Percentiles rank a stretch among this genome's conserved stretches.
Evolutionary conservation across 2,797 vertebrate genomes (phyloP).

Genomic region (Cossypha polioptera): DNA sequence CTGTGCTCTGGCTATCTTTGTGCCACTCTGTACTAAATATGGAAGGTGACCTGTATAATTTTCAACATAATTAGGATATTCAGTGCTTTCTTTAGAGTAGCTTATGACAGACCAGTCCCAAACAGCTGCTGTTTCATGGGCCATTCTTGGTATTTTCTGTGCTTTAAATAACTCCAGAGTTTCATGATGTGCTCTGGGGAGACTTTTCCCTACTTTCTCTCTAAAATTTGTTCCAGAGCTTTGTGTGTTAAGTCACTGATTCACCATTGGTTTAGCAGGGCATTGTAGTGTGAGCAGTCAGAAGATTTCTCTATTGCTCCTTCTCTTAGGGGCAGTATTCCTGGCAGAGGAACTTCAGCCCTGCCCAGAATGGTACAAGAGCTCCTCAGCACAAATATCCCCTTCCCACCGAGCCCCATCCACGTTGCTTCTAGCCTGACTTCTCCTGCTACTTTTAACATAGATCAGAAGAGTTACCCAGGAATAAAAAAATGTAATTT

Average conservation of each 20-base stretch:
- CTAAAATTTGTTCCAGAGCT: neutral
- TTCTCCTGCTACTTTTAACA: neutral
- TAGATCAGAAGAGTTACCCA: neutral
- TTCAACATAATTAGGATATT: conserved; percentile 12
- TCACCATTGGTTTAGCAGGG: neutral
- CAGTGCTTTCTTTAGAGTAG: conserved; percentile 33
- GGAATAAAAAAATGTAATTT: accelerated
- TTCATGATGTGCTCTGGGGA: neutral
- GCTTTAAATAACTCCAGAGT: conserved; percentile 28
- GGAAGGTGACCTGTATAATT: conserved; percentile 40
- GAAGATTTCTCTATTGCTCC: neutral
- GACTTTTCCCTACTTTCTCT: neutral
- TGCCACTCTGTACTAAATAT: conserved; percentile 16
- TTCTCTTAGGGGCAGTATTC: neutral
- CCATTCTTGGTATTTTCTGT: neutral
- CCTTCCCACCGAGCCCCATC: neutral
- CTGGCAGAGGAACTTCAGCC: neutral
- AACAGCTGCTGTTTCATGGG: neutral
- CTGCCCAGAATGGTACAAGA: neutral
- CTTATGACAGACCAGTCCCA: neutral
- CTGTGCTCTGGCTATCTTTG: neutral
- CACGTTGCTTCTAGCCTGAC: neutral
- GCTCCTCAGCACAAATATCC: neutral
- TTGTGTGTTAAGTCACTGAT: neutral
- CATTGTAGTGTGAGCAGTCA: accelerated